Percentiles rank a stretch among this genome's conserved stretches.
phyloP scores from a whole-genome alignment of 2,113 vertebrate genomes.

The Empidonax traillii region DNA sequence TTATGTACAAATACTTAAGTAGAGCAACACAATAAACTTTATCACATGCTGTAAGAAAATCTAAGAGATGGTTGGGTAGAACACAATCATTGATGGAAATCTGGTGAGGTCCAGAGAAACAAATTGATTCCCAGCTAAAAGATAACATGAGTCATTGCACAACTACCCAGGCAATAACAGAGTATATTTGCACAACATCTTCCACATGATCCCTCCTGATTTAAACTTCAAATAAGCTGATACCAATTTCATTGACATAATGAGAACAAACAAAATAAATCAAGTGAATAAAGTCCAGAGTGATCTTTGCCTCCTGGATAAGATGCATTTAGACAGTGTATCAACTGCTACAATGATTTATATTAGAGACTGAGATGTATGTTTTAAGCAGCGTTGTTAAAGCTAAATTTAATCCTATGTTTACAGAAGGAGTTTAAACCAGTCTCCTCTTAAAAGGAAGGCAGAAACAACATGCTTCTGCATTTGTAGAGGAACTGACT shows the following conservation, averaged over 20 bases:
- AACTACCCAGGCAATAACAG: not conserved
- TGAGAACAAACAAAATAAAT: conserved; percentile 48
- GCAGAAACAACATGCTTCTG: not conserved
- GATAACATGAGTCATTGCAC: not conserved
- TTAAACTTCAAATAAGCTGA: conserved; percentile 25
- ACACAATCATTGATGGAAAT: not conserved
- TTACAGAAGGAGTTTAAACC: not conserved
- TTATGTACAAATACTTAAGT: not conserved
- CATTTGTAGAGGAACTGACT: not conserved
- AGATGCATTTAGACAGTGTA: conserved; percentile 30
- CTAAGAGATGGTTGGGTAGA: not conserved
- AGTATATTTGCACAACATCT: not conserved
- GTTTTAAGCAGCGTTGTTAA: not conserved
- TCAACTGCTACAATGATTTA: conserved; percentile 28
- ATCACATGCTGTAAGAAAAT: not conserved
- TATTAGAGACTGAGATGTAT: not conserved
- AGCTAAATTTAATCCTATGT: not conserved
- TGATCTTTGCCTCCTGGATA: conserved; percentile 10
- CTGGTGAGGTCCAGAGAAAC: not conserved
- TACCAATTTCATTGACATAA: conserved; percentile 54
- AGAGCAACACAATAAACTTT: not conserved
- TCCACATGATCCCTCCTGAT: not conserved
- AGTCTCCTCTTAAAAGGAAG: not conserved
- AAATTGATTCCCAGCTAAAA: not conserved
- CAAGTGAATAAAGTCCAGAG: conserved; percentile 21